Evolutionary conservation across 37 sponge, comb jelly and placozoan species (phyloP), one percentile per base, ranked within the genome.

Genomic region (Tethya wilhelma): DNA sequence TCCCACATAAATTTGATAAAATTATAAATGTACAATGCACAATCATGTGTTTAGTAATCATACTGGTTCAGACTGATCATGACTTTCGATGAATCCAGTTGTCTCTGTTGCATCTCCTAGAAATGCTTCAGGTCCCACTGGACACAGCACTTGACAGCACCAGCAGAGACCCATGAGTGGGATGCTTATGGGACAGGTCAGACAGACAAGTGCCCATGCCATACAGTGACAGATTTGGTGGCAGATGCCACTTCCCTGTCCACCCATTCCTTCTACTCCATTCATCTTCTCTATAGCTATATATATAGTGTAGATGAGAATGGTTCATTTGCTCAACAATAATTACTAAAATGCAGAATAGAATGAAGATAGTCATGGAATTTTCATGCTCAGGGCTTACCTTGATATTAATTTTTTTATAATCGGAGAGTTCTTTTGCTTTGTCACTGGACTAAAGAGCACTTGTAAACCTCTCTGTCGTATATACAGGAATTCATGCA

Each of bases 141-240:
- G 67, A 19, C 67, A 56, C 38, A 67, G 19, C 28, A 43, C 33
- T 25, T 79, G 79, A 23, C 67, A 79, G 40, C 79, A 79, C 79
- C 79, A 79, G 66, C 67, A 79, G 33, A 65, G 9, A 5, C 26
- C 68, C 67, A 79, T 2, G 20, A 79, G 56, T 22, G 79, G 79
- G 1, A 79, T 23, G 39, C 66, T 64, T 33, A 79, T 79, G 7
- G 79, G 79, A 53, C 79, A 79, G 0, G 79, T 79, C 25, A 67
- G 12, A 34, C 79, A 79, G 40, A 79, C 53, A 5, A 79, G 22
- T 22, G 28, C 5, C 59, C 43, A 58, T 25, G 59, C 36, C n/a
- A 32, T n/a, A 4, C 41, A 74, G 58, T 53, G 42, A 30, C 74
- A 73, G 34, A 53, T 22, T 6, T 29, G 5, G 3, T 56, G 33